Conservation (phyloP, 2,113 vertebrate species). For the Leucosticte australis region DNA sequence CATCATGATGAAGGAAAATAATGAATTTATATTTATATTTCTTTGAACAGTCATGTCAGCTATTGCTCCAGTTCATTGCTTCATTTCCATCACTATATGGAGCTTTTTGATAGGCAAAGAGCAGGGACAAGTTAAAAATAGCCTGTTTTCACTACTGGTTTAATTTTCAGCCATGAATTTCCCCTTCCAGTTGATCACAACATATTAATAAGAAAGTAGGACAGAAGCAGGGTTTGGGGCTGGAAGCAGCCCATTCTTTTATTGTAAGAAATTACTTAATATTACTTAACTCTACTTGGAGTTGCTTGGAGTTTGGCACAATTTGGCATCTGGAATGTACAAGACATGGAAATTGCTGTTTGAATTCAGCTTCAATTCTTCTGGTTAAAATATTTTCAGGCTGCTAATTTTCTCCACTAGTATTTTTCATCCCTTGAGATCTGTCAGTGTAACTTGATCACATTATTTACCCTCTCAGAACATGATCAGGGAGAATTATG, state of each 20-base stretch:
- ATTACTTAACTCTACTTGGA: neutral
- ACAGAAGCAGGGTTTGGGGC: neutral
- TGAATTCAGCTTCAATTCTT: neutral
- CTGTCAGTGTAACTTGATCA: neutral
- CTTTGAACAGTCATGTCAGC: neutral
- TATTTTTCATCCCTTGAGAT: neutral
- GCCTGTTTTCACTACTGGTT: neutral
- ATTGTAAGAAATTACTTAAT: neutral
- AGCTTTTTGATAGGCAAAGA: neutral
- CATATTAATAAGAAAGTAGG: neutral
- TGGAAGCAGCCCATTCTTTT: neutral
- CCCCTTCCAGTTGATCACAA: neutral
- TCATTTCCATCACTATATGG: neutral
- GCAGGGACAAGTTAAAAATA: neutral
- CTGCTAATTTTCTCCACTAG: neutral
- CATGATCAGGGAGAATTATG: neutral
- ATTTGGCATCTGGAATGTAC: neutral
- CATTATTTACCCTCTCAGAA: neutral
- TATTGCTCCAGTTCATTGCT: neutral
- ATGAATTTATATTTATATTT: neutral
- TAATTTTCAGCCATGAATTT: neutral
- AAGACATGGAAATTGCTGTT: neutral
- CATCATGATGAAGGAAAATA: neutral
- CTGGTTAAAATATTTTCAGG: neutral
- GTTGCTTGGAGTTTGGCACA: neutral